phyloP scores from a whole-genome alignment of 2,888 invertebrate genomes.

The Leuctra nigra region DNA sequence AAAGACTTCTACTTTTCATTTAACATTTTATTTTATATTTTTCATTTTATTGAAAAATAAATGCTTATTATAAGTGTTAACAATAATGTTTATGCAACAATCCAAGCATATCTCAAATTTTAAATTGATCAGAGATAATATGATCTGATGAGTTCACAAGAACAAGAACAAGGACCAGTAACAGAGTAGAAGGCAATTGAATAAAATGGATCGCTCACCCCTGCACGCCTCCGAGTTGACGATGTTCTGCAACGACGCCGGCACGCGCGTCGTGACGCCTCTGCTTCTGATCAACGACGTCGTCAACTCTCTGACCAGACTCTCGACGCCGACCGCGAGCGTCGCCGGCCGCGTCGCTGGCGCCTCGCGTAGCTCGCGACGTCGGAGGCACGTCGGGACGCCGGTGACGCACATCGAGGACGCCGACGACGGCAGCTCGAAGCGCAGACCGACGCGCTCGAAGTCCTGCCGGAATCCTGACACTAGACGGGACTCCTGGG shows the following conservation, averaged over 20 bases:
- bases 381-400: conserved; percentile 57
- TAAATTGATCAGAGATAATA: no score
- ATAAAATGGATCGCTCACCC: no score
- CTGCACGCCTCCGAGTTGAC: conserved; percentile 60
- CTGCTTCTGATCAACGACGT: conserved; percentile 45
- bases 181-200: no score
- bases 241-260: conserved; percentile 45
- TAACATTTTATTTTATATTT: no score
- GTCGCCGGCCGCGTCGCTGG: conserved; percentile 29
- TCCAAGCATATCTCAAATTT: no score
- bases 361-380: conserved; percentile 48
- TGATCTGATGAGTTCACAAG: no score
- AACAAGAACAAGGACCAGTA: no score
- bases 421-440: conserved; percentile 39
- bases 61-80: no score
- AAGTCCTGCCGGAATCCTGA: conserved; percentile 50
- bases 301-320: conserved; percentile 53
- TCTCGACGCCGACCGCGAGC: conserved; percentile 43
- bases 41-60: no score
- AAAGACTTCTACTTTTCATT: no score
- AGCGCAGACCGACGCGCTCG: conserved; percentile 50
- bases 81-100: no score
- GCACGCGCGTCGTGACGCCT: conserved; percentile 42
- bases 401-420: conserved; percentile 44
- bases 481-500: conserved; percentile 48